Evolutionary conservation across 2,113 vertebrate species (phyloP), one percentile per base, ranked within the genome.

Genomic region (Cebus imitator): DNA sequence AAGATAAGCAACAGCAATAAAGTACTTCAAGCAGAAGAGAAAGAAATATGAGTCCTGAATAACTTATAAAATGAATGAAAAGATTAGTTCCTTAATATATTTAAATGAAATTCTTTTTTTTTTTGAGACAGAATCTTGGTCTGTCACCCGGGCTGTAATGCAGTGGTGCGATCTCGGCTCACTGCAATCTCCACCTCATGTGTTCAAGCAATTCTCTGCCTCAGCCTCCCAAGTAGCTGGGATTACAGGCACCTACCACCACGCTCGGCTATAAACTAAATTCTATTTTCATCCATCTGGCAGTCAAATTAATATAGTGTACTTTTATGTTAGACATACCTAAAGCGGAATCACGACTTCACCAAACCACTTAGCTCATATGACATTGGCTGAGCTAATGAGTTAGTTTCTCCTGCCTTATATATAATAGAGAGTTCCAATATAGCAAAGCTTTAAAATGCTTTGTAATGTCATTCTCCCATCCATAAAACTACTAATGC

Each of bases 31-130:
- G 52, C 27, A 85, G 27, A 75, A 48, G 5, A 76, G 48, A 48
- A 13, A 12, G 68, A 75, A 72, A 40, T 40, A 40, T 40, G 43
- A 72, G 25, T 66, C 16, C 18, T 68, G 7, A 94, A 78, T 92
- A 90, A 91, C 61, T 95, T 89, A 55, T 21, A 78, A 87, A 90
- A 93, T 84, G 50, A 90, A 93, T 73, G 50, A 96, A 87, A 87
- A 89, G 17, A 96, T 32, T 35, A 80, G 45, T 75, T 57, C 72
- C 30, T 75, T 92, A 92, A 40, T 64, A 40, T 87, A 85, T 61
- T 86, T 43, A 88, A 91, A 64, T 6, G 23, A 73, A 91, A 40
- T 40, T 40, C 37, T n/a, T 25, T 94, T 17, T n/a, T 43, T 43
- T 43, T 43, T 43, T 43, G 43, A 6, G 43, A 52, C 50, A 52